Evolutionary conservation across 2,797 vertebrate species (phyloP), one percentile per base, ranked within the genome.

Genomic region (Phataginus tetradactyla): DNA sequence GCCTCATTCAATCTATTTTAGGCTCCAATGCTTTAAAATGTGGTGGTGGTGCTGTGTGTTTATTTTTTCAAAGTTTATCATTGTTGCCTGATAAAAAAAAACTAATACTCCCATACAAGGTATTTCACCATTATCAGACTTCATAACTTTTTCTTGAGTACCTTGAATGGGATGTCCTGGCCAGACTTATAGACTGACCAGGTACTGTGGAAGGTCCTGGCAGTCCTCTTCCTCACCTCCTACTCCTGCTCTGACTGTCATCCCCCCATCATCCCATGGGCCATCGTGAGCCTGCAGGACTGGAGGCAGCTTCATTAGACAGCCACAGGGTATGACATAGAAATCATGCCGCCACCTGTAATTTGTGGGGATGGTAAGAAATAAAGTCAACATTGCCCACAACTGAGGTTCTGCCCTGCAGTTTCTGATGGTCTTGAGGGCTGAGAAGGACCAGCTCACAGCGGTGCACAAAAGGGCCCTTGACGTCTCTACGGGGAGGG

Each of bases 181-280:
- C 34, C 21, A 32, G 37, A 34, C 12, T 10, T 2, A 4, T 1
- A 23, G 8, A 0, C 25, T n/a, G 25, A 0, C 34, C n/a, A 51
- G n/a, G 23, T 29, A 18, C 0, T 3, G 3, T 0, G 21, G 10
- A 21, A 37, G 45, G 21, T 3, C 4, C 49, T 14, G 51, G n/a
- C 7, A 4, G n/a, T 32, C 74, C 37, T 21, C 20, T 25, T 21
- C 37, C 0, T 2, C 11, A 7, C 6, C 21, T 78, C 51, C 27
- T 34, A 1, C 34, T 25, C n/a, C 53, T 1, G 37, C 20, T 37
- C 32, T 2, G 29, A 21, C 6, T 20, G n/a, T 7, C 12, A 17
- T 1, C 5, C 5, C 34, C 18, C 0, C 14, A 32, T 55, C 85
- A 45, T 23, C 57, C 71, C 7, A 4, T 27, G 51, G 57, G 23